Conservation (phyloP, 2,888 invertebrate genomes). For the Mesochorus sp. region DNA sequence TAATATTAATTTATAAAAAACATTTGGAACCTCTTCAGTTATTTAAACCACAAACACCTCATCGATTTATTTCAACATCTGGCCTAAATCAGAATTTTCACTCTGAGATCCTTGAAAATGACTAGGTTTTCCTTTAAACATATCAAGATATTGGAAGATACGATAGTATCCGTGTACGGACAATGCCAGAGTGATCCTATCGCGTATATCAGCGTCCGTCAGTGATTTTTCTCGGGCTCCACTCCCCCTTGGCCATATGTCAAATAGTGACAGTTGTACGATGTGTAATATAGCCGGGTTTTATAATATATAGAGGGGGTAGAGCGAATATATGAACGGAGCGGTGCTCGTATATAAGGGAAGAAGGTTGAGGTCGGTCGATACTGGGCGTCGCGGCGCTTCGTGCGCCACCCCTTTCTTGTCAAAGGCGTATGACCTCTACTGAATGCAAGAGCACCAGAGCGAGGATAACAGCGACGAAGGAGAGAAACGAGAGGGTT, state of each 20-base stretch:
- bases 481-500: slow-evolving; percentile 61
- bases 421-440: slow-evolving; percentile 67
- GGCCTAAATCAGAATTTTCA: no score
- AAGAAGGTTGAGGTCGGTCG: slow-evolving; percentile 66
- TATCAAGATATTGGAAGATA: no score
- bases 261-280: slow-evolving; percentile 47
- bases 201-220: not conserved
- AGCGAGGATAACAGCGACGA: slow-evolving; percentile 45
- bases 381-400: slow-evolving; percentile 66
- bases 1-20: no score
- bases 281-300: slow-evolving; percentile 32
- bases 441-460: slow-evolving; percentile 49
- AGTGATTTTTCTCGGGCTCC: slow-evolving; percentile 16
- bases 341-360: slow-evolving; percentile 21
- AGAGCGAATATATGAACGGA: slow-evolving; percentile 46
- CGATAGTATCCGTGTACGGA: not conserved
- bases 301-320: slow-evolving; percentile 6
- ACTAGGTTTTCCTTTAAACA: no score
- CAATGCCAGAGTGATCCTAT: not conserved
- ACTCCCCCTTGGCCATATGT: slow-evolving; percentile 19
- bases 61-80: no score
- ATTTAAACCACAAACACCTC: no score
- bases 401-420: slow-evolving; percentile 5
- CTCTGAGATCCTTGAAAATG: no score
- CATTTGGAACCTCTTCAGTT: no score